Conservation (phyloP, 2,797 vertebrate genomes). For the Heliangelus exortis region DNA sequence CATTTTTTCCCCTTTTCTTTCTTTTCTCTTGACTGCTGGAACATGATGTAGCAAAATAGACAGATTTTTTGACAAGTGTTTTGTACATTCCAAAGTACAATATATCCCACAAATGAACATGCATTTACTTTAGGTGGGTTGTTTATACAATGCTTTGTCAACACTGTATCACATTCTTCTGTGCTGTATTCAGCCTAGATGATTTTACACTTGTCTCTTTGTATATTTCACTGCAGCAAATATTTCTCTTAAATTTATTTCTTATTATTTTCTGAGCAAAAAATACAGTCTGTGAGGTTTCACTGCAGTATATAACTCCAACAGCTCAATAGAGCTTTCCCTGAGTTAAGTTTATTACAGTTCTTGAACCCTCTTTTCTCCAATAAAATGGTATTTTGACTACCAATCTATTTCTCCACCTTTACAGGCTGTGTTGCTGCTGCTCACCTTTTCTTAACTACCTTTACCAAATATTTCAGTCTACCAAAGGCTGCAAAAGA, state of each 20-base stretch:
- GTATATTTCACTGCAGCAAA: background rate
- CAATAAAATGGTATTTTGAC: background rate
- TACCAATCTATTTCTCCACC: background rate
- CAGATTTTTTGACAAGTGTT: background rate
- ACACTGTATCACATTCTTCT: background rate
- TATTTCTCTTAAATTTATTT: constrained; percentile 7
- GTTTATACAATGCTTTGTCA: background rate
- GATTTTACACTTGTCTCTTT: background rate
- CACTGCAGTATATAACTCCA: background rate
- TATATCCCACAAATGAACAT: background rate
- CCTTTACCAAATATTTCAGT: background rate
- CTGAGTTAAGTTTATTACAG: background rate
- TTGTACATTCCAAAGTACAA: background rate
- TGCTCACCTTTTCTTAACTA: background rate
- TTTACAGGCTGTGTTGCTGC: background rate
- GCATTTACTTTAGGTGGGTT: background rate
- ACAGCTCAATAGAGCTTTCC: background rate
- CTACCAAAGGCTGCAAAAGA: background rate
- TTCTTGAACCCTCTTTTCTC: background rate
- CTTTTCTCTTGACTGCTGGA: background rate
- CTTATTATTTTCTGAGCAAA: background rate
- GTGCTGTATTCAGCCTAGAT: background rate
- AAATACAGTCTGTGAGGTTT: background rate
- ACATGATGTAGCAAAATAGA: background rate
- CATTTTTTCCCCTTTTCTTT: background rate